Percentiles rank a stretch among this genome's conserved stretches.
These are phyloP conservation scores for Tyrannus savana DNA, from an alignment of 2,113 vertebrate species.

Conservation along the genomic window DNA sequence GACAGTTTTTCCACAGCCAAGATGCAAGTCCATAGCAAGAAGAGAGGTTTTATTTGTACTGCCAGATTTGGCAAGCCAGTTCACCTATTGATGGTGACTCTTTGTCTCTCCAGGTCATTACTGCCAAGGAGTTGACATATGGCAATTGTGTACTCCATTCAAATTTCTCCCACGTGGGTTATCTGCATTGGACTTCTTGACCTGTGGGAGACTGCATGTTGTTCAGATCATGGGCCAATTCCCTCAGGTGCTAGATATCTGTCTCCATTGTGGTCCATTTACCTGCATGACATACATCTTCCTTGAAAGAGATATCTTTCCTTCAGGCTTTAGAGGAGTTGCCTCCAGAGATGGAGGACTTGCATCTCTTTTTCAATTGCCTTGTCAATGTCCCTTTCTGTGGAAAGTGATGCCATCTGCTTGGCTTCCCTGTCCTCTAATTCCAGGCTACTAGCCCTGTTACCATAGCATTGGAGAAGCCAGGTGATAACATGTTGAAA, in stretches of 20 bases:
- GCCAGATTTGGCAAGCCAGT: background rate
- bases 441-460: background rate
- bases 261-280: background rate
- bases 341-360: background rate
- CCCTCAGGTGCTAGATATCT: background rate
- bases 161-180: background rate
- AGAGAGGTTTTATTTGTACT: background rate
- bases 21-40: background rate
- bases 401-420: background rate
- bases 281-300: background rate
- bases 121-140: background rate
- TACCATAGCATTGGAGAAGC: background rate
- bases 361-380: background rate
- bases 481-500: background rate
- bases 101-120: background rate
- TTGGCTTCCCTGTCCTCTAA: background rate
- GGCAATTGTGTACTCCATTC: too few species aligned
- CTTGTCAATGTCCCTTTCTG: background rate
- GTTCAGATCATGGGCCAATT: background rate
- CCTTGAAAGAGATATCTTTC: background rate
- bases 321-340: background rate
- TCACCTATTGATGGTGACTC: too few species aligned
- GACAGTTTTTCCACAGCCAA: background rate
- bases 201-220: background rate
- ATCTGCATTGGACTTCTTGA: background rate